Percentiles rank a stretch among this genome's conserved stretches.
phyloP scores from a whole-genome alignment of 2,113 vertebrate genomes.

The Mohoua ochrocephala region DNA sequence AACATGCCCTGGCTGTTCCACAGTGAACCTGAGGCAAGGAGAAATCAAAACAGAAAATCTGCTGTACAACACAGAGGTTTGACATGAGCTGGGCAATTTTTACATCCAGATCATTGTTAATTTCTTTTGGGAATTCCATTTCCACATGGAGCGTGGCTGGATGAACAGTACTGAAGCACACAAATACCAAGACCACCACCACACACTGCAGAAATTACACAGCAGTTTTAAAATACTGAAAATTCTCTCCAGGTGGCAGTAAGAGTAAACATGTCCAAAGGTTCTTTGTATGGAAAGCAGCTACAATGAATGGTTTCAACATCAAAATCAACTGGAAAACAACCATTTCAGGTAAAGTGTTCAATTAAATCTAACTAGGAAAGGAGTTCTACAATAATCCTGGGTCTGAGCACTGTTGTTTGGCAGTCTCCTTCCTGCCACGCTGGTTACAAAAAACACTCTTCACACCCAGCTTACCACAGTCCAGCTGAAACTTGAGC shows the following conservation, averaged over 20 bases:
- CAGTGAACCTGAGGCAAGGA: neutral
- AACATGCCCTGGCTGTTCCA: neutral
- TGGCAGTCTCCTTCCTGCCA: neutral
- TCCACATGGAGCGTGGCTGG: neutral
- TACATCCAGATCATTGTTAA: neutral
- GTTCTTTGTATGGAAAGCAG: neutral
- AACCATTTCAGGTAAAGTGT: neutral
- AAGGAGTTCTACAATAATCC: neutral
- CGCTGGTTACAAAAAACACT: neutral
- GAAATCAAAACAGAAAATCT: neutral
- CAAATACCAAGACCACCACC: neutral
- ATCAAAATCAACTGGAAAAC: neutral
- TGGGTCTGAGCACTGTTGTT: neutral
- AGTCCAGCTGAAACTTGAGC: constrained; percentile 34
- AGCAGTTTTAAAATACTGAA: neutral
- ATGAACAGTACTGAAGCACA: neutral
- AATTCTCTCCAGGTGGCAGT: neutral
- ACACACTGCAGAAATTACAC: neutral
- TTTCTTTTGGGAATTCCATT: neutral
- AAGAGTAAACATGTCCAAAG: neutral
- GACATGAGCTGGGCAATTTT: neutral
- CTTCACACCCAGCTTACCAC: neutral
- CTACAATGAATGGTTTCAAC: neutral
- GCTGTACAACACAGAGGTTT: neutral
- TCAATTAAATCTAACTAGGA: neutral